Base-by-base conservation (phyloP, 2,113 vertebrate species). In the Phylloscopus whistleri region DNA sequence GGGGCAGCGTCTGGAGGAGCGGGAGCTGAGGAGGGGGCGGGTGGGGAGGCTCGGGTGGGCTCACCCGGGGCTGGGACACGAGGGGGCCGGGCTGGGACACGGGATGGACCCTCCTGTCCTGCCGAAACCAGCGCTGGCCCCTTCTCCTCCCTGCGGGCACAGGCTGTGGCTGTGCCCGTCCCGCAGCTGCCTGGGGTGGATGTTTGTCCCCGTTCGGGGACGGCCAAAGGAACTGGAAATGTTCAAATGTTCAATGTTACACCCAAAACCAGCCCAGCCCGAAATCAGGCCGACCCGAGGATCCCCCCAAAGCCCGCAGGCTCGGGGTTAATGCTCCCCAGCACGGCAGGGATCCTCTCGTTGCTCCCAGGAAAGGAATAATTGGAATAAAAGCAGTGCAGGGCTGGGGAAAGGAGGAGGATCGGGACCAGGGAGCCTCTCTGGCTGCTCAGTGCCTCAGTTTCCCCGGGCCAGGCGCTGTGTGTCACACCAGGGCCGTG, bases 181-280 rank as follows among this genome's bases (percentile, higher is more conserved):
- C 39, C 33, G 2, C 0, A 18, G 31, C 16, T 0, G 0, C n/a
- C 72, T 2, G 43, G 22, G 37, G 37, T 64, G 62, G 7, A 28
- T 1, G 5, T 80, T 67, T 58, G 27, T 10, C 28, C 7, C 46
- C 31, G 12, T 10, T 52, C 0, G 16, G 41, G 52, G 37, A 39
- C 62, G 26, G 55, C 37, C 49, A 46, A 39, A 60, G 1, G 49
- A 20, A 52, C 2, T 16, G 56, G 55, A 35, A 77, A 24, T 7
- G 44, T 26, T 74, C 63, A 35, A n/a, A n/a, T n/a, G n/a, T n/a
- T n/a, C n/a, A n/a, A n/a, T n/a, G 55, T 19, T 3, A 7, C 11
- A 14, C 9, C 58, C 10, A 24, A 27, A 67, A 22, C 3, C 56
- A 51, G 39, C 8, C 48, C 43, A 30, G 64, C 3, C 51, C 39